Percentiles rank a stretch among this genome's conserved stretches.
These are phyloP conservation scores for Dendrolimus pini DNA, from an alignment of 2,888 invertebrate genomes.

Conservation along the genomic window DNA sequence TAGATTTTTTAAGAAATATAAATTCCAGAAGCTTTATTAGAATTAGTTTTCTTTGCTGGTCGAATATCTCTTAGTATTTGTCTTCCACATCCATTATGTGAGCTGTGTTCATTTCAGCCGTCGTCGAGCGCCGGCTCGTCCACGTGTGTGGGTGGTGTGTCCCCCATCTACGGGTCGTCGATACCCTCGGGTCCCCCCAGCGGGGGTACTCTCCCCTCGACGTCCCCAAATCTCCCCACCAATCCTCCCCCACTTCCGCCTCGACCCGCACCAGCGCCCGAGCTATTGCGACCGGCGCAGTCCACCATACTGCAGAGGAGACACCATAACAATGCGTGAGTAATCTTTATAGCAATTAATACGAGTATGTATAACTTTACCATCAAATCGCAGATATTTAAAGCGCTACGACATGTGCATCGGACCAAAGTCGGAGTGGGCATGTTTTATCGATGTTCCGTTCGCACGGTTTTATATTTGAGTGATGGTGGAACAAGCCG, in stretches of 20 bases:
- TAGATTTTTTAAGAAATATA: too few species aligned
- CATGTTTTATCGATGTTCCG: too few species aligned
- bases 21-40: too few species aligned
- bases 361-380: too few species aligned
- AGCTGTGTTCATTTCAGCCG: not conserved
- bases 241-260: constrained; percentile 54
- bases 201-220: constrained; percentile 13
- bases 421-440: too few species aligned
- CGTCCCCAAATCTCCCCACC: constrained; percentile 4
- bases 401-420: too few species aligned
- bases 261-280: constrained; percentile 59
- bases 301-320: constrained; percentile 64
- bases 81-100: too few species aligned
- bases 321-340: constrained; percentile 46
- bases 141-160: constrained; percentile 5
- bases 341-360: constrained; percentile 1
- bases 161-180: constrained; percentile 10
- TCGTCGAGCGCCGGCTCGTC: constrained; percentile 2
- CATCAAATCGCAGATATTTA: too few species aligned
- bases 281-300: constrained; percentile 65
- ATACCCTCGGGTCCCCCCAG: not conserved
- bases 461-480: too few species aligned
- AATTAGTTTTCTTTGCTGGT: too few species aligned
- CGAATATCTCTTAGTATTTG: too few species aligned
- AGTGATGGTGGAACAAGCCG: too few species aligned